These are phyloP conservation scores for Equus przewalskii DNA, from an alignment of 2,113 vertebrate species.

Conservation along the genomic window DNA sequence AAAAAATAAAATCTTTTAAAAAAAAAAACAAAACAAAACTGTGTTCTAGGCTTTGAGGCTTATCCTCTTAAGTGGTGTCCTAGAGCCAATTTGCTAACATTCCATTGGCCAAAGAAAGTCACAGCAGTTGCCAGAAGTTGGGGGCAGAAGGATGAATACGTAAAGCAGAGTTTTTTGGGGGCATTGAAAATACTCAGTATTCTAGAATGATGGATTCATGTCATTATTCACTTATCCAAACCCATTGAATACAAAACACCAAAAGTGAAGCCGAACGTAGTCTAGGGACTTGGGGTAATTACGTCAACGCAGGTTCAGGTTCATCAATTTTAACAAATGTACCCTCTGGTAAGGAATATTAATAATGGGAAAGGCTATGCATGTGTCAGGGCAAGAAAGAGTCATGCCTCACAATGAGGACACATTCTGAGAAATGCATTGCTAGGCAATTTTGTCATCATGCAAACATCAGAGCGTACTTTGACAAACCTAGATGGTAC, in stretches of 20 bases:
- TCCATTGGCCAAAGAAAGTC: too few relatives aligned
- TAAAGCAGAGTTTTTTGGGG: not conserved
- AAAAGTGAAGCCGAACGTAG: not conserved
- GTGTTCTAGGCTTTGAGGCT: too few relatives aligned
- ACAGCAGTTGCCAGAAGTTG: not conserved
- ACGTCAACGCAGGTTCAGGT: not conserved
- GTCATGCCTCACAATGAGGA: too few relatives aligned
- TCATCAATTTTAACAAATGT: not conserved
- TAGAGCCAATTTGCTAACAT: too few relatives aligned
- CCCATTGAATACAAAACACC: not conserved
- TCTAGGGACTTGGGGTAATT: not conserved
- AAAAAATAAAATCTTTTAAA: too few relatives aligned
- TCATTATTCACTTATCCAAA: not conserved
- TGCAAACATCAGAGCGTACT: too few relatives aligned
- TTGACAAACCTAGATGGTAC: too few relatives aligned
- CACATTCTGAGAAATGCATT: too few relatives aligned
- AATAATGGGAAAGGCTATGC: rapidly evolving
- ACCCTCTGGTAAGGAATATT: not conserved
- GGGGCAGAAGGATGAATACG: not conserved
- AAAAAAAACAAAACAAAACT: too few relatives aligned
- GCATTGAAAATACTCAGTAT: not conserved
- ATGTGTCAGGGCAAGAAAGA: not conserved
- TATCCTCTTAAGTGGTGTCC: too few relatives aligned
- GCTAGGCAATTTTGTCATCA: too few relatives aligned
- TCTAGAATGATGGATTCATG: not conserved